Base-by-base conservation (phyloP, 2,797 vertebrate genomes). In the Falco biarmicus region DNA sequence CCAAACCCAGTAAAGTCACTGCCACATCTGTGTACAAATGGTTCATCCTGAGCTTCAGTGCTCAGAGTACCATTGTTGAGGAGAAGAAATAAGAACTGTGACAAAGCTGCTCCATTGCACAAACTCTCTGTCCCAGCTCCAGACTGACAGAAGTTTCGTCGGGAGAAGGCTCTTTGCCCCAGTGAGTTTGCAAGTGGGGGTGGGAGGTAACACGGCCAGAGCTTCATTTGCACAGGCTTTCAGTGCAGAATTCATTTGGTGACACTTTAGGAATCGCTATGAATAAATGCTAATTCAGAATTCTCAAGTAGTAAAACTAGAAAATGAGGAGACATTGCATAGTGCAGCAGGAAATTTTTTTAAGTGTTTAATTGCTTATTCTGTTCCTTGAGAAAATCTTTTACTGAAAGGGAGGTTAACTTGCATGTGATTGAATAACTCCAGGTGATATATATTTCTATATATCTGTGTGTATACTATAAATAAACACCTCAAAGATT, bases 241-340 rank as follows among this genome's bases (percentile, higher is more conserved):
- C 50, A 75, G 50, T 57, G 47, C 34, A 83, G 87, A 89, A 87
- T 93, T 89, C 45, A 31, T 70, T 77, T 91, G 69, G 41, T 91
- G 89, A 65, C 48, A 34, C 76, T 87, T 87, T 7, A 89, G 81
- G 61, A 85, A 71, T 69, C 50, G 45, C 65, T 83, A 48, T 50
- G 60, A 92, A 94, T 75, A 95, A 89, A 94, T 91, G 70, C 10
- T 91, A 94, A 92, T 87, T 94, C 78, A 77, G n/a, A 92, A 68
- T 43, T 89, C 68, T 48, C 29, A 83, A 87, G 84, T 50, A 89
- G 53, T 80, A 94, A 92, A 97, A 89, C 59, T 75, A 56, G 78
- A 91, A 93, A 87, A 89, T 87, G 51, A 83, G 71, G 64, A 95
- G 63, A 91, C 15, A 11, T 54, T 82, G 71, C 60, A 65, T 28